These are phyloP conservation scores for Cyprinella venusta DNA, from an alignment of 2,797 vertebrate genomes.

Conservation along the genomic window DNA sequence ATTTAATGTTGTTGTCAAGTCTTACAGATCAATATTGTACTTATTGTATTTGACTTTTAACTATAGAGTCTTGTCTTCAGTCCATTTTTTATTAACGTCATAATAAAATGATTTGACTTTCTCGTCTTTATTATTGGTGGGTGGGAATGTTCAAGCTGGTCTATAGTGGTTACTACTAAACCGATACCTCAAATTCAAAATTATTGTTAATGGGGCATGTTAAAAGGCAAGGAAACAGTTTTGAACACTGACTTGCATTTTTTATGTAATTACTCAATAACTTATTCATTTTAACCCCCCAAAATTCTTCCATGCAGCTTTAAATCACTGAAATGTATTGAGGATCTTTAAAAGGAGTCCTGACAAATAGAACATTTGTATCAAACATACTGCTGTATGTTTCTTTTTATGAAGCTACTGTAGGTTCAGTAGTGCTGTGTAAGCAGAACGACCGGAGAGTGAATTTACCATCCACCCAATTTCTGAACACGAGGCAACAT, in stretches of 20 bases:
- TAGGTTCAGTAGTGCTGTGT: conserved; percentile 2
- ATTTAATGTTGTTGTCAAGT: too few species aligned
- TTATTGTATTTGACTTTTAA: too few species aligned
- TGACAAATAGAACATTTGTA: background rate
- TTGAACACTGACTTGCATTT: background rate
- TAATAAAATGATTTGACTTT: too few species aligned
- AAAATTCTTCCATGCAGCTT: background rate
- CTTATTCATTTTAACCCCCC: background rate
- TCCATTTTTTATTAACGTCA: too few species aligned
- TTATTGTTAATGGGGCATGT: background rate
- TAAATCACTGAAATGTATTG: background rate
- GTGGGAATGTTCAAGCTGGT: background rate
- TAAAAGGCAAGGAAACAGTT: background rate
- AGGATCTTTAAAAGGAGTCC: background rate
- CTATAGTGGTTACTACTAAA: background rate
- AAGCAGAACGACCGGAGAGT: conserved; percentile 6
- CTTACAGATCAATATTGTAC: too few species aligned
- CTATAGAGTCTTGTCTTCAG: too few species aligned
- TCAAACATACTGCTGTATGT: background rate
- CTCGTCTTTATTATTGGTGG: background rate
- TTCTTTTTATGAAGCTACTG: background rate
- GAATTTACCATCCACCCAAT: conserved; percentile 2
- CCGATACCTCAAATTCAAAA: background rate
- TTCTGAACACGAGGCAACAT: conserved; percentile 22
- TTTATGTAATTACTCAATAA: too few species aligned